These are phyloP conservation scores for Chrysina gloriosa DNA, from an alignment of 2,888 invertebrate genomes.

Conservation along the genomic window DNA sequence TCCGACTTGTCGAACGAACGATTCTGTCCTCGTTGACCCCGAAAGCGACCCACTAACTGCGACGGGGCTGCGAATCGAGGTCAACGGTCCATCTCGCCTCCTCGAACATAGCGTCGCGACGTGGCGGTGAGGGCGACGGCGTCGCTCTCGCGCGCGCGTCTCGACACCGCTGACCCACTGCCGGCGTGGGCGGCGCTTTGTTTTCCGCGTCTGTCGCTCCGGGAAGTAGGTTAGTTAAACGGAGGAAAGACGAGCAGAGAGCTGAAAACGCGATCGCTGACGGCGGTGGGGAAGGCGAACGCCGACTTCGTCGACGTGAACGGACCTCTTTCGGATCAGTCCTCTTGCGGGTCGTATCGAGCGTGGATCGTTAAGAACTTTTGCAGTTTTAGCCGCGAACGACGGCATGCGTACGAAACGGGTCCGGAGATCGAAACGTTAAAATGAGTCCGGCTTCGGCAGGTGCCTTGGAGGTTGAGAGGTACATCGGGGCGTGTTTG, in stretches of 20 bases:
- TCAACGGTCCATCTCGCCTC: slow-evolving; percentile 41
- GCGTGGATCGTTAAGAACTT: slow-evolving; percentile 48
- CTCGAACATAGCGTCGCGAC: background rate
- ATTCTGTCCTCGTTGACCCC: too few species aligned
- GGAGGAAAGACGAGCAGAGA: slow-evolving; percentile 15
- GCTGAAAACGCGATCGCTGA: slow-evolving; percentile 48
- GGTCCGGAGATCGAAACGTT: background rate
- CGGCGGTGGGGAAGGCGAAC: slow-evolving; percentile 42
- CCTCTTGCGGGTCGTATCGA: background rate
- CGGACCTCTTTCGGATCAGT: background rate
- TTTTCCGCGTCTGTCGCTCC: slow-evolving; percentile 2
- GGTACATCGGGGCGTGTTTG: slow-evolving; percentile 73
- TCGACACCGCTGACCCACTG: slow-evolving; percentile 60
- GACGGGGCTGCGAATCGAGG: slow-evolving; percentile 53
- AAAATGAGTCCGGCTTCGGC: slow-evolving; percentile 80
- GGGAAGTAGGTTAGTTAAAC: slow-evolving; percentile 34
- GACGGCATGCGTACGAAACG: background rate
- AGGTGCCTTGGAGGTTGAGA: slow-evolving; percentile 71
- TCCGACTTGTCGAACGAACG: too few species aligned
- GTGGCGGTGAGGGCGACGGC: too few species aligned
- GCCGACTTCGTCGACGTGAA: background rate
- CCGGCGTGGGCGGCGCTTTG: slow-evolving; percentile 58
- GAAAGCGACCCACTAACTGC: slow-evolving; percentile 51
- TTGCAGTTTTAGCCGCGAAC: too few species aligned
- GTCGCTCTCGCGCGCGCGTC: slow-evolving; percentile 27